phyloP scores from a whole-genome alignment of 2,888 invertebrate species.

The Cephus rjabovi region DNA sequence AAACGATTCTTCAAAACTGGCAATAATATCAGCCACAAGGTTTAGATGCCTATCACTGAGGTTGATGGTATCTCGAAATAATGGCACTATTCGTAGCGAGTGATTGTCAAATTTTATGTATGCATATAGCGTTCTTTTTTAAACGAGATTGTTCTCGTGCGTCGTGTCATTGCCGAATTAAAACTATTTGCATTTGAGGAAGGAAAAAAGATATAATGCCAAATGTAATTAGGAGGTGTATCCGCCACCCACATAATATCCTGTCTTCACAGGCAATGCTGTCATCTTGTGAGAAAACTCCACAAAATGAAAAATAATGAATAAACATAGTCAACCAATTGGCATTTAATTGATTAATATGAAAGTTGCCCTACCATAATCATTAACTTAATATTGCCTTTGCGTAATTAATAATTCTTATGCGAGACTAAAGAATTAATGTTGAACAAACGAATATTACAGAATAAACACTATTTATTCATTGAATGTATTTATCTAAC shows the following conservation, averaged over 20 bases:
- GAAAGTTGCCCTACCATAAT: neutral
- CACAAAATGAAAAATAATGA: neutral
- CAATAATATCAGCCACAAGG: neutral
- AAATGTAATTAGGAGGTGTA: neutral
- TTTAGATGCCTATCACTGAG: neutral
- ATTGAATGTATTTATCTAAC: neutral
- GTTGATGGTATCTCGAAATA: neutral
- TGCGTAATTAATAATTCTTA: neutral
- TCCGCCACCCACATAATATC: neutral
- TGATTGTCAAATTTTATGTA: neutral
- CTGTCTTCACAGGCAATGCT: neutral
- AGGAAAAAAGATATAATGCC: neutral
- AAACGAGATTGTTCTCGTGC: neutral
- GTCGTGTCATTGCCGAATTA: neutral
- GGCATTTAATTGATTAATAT: neutral
- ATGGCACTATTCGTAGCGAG: neutral
- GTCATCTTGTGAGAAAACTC: neutral
- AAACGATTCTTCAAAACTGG: neutral
- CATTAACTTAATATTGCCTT: neutral
- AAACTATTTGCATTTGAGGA: neutral
- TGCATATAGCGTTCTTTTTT: neutral
- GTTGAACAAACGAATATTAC: neutral
- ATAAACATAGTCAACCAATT: neutral
- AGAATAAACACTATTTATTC: neutral
- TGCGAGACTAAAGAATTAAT: neutral